A percentile compares a stretch with the other conserved stretches of the same genome.
phyloP scores from a whole-genome alignment of 2,888 invertebrate species.

The Spatulosminthurus flaviceps region DNA sequence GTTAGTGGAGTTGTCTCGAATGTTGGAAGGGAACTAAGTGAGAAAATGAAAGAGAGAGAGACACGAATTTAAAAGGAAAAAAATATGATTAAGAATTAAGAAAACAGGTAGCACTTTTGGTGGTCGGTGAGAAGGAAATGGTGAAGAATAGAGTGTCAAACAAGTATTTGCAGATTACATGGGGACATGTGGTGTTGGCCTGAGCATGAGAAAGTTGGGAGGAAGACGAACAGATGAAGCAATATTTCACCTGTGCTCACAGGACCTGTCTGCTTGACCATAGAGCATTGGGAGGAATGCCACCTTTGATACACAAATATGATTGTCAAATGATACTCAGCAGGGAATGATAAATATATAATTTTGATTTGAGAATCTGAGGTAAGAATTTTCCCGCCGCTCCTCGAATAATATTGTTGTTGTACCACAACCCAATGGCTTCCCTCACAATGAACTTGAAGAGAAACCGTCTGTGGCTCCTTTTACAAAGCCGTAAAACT shows the following conservation, averaged over 20 bases:
- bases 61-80: no score
- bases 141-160: neutral
- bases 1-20: no score
- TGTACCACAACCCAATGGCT: neutral
- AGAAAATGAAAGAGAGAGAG: no score
- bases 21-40: no score
- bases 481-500: no score
- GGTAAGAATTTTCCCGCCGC: constrained; percentile 7
- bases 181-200: neutral
- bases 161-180: constrained; percentile 9
- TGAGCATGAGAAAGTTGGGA: neutral
- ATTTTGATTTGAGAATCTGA: neutral
- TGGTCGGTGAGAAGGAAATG: constrained; percentile 1
- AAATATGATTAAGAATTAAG: no score
- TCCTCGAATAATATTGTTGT: neutral
- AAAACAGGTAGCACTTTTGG: neutral
- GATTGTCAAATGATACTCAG: neutral
- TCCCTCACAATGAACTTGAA: neutral
- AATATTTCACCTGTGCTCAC: constrained; percentile 10
- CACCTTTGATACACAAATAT: no score
- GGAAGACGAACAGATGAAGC: neutral
- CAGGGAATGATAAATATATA: constrained; percentile 13
- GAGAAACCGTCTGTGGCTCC: no score
- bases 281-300: no score
- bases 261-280: no score